Conservation (phyloP, 2,888 invertebrate genomes). For the Ormyrus nitidulus region DNA sequence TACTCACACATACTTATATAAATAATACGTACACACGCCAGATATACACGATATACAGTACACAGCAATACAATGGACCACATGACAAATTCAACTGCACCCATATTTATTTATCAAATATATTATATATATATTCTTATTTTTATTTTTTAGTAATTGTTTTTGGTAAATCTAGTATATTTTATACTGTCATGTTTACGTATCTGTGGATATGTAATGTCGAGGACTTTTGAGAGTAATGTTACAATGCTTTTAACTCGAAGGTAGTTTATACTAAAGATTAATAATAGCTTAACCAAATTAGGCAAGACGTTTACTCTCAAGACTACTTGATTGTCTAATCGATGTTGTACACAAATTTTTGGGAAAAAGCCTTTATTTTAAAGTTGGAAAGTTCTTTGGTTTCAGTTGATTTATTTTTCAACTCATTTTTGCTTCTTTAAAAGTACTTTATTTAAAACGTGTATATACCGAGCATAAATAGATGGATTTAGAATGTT, state of each 20-base stretch:
- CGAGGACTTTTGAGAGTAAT: conserved; percentile 48
- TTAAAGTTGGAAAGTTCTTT: conserved; percentile 47
- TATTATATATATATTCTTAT: conserved; percentile 22
- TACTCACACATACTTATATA: conserved; percentile 31
- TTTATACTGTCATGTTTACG: conserved; percentile 45
- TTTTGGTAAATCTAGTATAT: conserved; percentile 43
- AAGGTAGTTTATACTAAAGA: background rate
- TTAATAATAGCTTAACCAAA: background rate
- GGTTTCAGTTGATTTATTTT: conserved; percentile 40
- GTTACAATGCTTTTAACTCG: background rate
- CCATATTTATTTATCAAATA: background rate
- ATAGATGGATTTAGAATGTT: conserved; percentile 28
- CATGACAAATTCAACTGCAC: conserved; percentile 41
- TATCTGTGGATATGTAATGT: conserved; percentile 39
- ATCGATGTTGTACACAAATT: conserved; percentile 57
- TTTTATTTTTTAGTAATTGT: conserved; percentile 36
- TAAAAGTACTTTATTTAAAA: conserved; percentile 36
- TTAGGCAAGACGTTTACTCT: conserved; percentile 28
- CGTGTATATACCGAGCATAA: conserved; percentile 19
- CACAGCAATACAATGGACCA: conserved; percentile 37
- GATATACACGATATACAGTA: conserved; percentile 29
- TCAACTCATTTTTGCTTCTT: conserved; percentile 38
- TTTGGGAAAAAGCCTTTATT: conserved; percentile 34
- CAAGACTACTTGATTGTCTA: conserved; percentile 41
- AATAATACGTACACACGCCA: conserved; percentile 39